phyloP scores from a whole-genome alignment of 2,888 invertebrate genomes.

The Andrena chrysosceles region DNA sequence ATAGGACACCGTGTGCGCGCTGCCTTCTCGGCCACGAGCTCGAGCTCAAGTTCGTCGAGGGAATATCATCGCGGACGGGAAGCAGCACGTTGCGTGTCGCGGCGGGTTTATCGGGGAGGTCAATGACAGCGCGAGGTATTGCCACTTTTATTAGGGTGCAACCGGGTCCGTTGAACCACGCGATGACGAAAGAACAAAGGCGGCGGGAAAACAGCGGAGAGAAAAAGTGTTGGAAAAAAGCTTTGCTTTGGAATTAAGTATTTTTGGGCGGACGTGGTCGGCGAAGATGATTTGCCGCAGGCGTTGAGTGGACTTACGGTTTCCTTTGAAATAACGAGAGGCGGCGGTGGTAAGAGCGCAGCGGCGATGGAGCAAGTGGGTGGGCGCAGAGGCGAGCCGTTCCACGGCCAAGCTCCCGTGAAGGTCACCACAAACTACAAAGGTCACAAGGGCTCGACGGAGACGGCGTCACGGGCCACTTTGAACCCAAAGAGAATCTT shows the following conservation, averaged over 20 bases:
- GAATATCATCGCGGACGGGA: background rate
- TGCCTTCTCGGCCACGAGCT: background rate
- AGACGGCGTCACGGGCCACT: conserved; percentile 41
- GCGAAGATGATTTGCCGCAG: background rate
- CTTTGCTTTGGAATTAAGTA: background rate
- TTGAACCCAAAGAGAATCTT: conserved; percentile 29
- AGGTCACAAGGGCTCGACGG: conserved; percentile 74
- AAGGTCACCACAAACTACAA: conserved; percentile 78
- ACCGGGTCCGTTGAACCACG: conserved; percentile 22
- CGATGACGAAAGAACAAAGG: background rate
- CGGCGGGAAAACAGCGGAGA: too few species aligned
- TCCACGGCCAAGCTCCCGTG: conserved; percentile 57
- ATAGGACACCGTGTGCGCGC: background rate
- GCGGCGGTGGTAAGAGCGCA: background rate
- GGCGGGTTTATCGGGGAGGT: conserved; percentile 44
- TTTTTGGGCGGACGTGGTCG: background rate
- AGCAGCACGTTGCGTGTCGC: conserved; percentile 23
- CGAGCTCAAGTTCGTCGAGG: background rate
- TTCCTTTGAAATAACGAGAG: background rate
- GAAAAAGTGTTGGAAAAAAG: background rate
- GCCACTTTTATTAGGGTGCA: conserved; percentile 17
- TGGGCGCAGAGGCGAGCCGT: conserved; percentile 4
- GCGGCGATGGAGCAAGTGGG: conserved; percentile 19
- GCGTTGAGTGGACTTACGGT: background rate
- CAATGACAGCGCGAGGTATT: conserved; percentile 54